Evolutionary conservation across 2,888 invertebrate species (phyloP).

Genomic region (Caenorhabditis sp.): DNA sequence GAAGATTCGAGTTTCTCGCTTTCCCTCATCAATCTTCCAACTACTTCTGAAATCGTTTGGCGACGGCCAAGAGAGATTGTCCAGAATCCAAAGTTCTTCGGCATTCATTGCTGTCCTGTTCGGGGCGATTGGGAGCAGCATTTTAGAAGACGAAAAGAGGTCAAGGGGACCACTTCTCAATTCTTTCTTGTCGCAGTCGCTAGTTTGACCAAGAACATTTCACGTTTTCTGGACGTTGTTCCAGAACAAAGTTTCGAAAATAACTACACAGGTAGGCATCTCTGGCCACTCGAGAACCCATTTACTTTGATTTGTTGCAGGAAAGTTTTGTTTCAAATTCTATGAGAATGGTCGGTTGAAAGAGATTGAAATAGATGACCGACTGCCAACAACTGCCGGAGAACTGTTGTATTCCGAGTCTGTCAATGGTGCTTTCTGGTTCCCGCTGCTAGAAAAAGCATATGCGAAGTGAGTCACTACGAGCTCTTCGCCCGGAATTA

Average conservation of each 20-base stretch:
- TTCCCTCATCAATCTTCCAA: background rate
- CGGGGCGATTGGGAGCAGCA: background rate
- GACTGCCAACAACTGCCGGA: conserved; percentile 3
- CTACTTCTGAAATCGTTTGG: background rate
- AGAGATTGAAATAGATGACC: conserved; percentile 13
- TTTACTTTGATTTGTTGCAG: conserved; percentile 8
- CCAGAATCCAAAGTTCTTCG: conserved; percentile 19
- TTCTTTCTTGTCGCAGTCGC: conserved; percentile 26
- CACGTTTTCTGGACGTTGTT: conserved; percentile 8
- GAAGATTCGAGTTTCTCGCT: conserved; percentile 21
- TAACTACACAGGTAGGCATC: conserved; percentile 15
- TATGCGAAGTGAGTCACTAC: conserved; percentile 28
- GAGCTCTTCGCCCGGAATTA: too few relatives aligned
- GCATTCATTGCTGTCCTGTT: background rate
- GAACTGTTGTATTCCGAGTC: background rate
- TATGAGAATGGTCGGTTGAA: background rate
- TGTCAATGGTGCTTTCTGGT: conserved; percentile 23
- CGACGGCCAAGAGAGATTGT: conserved; percentile 19
- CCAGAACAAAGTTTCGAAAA: conserved; percentile 22
- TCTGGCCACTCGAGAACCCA: background rate
- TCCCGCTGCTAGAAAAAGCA: conserved; percentile 33
- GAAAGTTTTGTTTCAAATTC: conserved; percentile 24
- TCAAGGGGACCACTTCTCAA: background rate
- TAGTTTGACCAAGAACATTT: conserved; percentile 21
- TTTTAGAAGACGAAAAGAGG: conserved; percentile 25